Base-by-base conservation (phyloP, 2,113 vertebrate species). In the Fulica atra region DNA sequence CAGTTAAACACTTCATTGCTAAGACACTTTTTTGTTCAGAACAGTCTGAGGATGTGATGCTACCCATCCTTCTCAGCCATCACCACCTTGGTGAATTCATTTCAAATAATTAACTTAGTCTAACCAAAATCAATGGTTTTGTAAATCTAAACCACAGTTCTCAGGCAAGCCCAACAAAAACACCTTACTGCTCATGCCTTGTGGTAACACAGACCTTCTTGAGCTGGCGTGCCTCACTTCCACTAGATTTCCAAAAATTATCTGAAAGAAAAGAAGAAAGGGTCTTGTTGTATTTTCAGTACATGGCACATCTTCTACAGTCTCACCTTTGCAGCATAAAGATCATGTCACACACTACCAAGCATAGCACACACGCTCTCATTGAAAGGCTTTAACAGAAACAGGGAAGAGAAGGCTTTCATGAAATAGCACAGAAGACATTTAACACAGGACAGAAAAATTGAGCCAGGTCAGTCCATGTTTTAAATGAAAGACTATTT, bases 191-290 rank as follows among this genome's bases (percentile, higher is more conserved):
- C 66, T 63, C 44, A 11, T 1, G 7, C 54, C 51, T 51, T 46
- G 20, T 61, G 25, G 35, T 48, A 81, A 66, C 16, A 4, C 0
- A 11, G 73, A 51, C 50, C 54, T 53, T 0, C 0, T 0, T 13
- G 53, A 44, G 10, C 21, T 61, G 40, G n/a, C 0, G 0, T 73
- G 42, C 20, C 60, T 56, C 1, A 0, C 25, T 44, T 80, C 64
- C 56, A 9, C 24, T 4, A 7, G 23, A 38, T 60, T 88, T 36
- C 26, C 26, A 71, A 7, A 5, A 17, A 28, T 16, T 10, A 76
- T 10, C 68, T 73, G 65, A 81, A 80, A 17, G 7, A 83, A 88
- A 61, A 64, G 12, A 31, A 50, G 4, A 54, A 93, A 85, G 10
- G 11, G 28, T 5, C 16, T 78, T 50, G 33, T 11, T 93, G 31